Conservation (phyloP, 1,140 invertebrate species). For the Laupala kohalensis region DNA sequence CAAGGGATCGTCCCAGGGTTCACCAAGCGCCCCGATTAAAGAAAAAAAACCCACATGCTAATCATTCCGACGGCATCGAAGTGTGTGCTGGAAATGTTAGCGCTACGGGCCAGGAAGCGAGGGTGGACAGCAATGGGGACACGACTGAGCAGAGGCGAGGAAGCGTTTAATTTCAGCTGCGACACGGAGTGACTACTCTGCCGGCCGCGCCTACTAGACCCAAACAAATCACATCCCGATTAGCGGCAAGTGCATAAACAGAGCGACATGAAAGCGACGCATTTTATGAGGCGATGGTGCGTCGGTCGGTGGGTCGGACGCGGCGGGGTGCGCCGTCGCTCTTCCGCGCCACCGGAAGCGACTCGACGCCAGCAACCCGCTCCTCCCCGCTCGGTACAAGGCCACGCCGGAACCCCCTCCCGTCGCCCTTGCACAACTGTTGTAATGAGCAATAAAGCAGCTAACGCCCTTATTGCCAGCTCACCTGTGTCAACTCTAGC, state of each 20-base stretch:
- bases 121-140: no score
- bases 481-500: neutral
- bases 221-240: neutral
- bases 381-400: neutral
- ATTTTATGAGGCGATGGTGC: neutral
- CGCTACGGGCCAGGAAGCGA: no score
- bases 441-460: neutral
- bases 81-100: no score
- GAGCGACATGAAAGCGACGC: neutral
- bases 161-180: neutral
- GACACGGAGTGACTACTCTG: neutral
- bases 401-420: neutral
- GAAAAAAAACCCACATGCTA: no score
- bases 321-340: neutral
- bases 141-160: no score
- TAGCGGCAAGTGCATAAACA: neutral
- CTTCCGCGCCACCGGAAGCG: no score
- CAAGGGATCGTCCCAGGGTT: no score
- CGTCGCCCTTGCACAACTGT: neutral
- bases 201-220: neutral
- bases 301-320: neutral
- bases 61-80: no score
- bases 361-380: no score
- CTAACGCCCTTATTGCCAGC: neutral
- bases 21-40: no score